A percentile compares a stretch with the other conserved stretches of the same genome.
phyloP scores from a whole-genome alignment of 1,140 invertebrate species.

The Drosophila nasuta region DNA sequence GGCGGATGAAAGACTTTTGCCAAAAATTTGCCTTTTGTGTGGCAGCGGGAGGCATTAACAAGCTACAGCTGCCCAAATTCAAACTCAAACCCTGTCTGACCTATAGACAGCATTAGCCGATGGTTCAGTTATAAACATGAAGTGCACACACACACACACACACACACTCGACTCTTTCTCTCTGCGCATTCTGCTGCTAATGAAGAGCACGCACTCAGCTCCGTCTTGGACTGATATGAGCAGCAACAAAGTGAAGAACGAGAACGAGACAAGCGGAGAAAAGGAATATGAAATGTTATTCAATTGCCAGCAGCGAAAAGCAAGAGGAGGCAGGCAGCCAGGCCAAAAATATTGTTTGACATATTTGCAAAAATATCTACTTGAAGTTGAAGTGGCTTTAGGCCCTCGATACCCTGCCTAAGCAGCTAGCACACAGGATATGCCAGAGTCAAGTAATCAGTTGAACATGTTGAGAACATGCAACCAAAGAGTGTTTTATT shows the following conservation, averaged over 20 bases:
- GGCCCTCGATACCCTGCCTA: background rate
- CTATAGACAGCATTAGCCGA: background rate
- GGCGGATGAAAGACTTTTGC: slow-evolving; percentile 3
- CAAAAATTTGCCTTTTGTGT: slow-evolving; percentile 30
- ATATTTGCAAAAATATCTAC: slow-evolving; percentile 62
- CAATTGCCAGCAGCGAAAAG: slow-evolving; percentile 60
- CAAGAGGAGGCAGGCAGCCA: background rate
- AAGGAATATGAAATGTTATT: slow-evolving; percentile 48
- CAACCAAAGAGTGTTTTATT: too few species aligned
- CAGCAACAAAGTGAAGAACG: background rate
- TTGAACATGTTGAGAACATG: background rate
- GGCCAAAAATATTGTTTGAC: slow-evolving; percentile 40
- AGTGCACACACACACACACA: slow-evolving; percentile 24
- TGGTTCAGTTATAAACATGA: slow-evolving; percentile 39
- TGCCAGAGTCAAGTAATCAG: background rate
- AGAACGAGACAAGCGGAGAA: background rate
- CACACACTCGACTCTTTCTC: background rate
- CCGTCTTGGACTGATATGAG: background rate
- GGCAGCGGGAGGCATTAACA: slow-evolving; percentile 4
- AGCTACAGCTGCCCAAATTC: background rate
- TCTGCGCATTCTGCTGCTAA: slow-evolving; percentile 59
- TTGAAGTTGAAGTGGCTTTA: slow-evolving; percentile 17
- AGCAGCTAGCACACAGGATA: background rate
- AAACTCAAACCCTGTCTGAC: background rate
- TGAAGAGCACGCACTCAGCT: slow-evolving; percentile 52